A percentile compares a stretch with the other conserved stretches of the same genome.
These are phyloP conservation scores for Procambarus clarkii DNA, from an alignment of 1,140 invertebrate species.

Conservation along the genomic window DNA sequence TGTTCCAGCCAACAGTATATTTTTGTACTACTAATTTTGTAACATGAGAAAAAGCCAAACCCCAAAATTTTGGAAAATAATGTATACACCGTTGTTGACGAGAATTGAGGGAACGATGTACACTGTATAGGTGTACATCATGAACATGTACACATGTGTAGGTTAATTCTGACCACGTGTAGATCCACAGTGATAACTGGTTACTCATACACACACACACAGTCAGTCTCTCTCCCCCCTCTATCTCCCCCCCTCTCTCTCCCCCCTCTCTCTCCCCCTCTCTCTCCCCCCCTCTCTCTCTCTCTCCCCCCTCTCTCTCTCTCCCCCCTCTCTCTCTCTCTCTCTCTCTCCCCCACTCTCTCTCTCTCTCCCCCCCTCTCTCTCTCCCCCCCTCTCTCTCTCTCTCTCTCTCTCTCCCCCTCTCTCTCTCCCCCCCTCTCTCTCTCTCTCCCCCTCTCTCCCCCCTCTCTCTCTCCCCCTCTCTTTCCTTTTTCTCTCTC, in stretches of 20 bases:
- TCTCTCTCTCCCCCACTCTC: too few relatives aligned
- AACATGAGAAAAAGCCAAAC: too few relatives aligned
- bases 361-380: background rate
- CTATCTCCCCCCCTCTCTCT: background rate
- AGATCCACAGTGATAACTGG: too few relatives aligned
- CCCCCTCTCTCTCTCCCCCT: background rate
- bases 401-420: background rate
- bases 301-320: conserved; percentile 16
- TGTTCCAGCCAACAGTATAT: too few relatives aligned
- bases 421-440: background rate
- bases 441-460: background rate
- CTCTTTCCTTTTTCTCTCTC: background rate
- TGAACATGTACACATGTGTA: too few relatives aligned
- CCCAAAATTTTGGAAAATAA: too few relatives aligned
- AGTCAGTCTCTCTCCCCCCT: background rate
- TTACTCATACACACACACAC: background rate
- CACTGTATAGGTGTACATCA: too few relatives aligned
- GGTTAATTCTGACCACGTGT: too few relatives aligned
- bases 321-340: background rate
- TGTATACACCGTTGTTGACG: too few relatives aligned
- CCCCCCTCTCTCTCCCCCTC: conserved; percentile 19
- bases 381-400: background rate
- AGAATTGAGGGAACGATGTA: too few relatives aligned
- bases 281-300: conserved; percentile 10
- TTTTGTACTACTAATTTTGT: too few relatives aligned